phyloP scores from a whole-genome alignment of 2,113 vertebrate species.

The Pungitius pungitius region DNA sequence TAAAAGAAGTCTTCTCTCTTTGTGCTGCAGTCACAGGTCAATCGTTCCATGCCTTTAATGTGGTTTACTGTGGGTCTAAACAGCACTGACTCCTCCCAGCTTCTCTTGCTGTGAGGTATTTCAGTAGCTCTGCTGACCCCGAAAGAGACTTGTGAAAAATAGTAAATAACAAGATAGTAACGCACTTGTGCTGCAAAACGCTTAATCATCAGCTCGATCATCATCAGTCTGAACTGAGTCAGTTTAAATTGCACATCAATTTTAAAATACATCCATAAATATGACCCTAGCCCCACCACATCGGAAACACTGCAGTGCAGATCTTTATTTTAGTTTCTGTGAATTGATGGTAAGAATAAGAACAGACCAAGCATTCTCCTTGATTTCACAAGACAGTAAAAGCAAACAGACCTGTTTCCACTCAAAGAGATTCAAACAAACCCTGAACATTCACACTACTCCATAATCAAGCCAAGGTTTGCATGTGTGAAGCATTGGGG shows the following conservation, averaged over 20 bases:
- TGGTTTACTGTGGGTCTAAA: neutral
- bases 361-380: neutral
- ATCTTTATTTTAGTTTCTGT: neutral
- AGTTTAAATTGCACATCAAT: too few species aligned
- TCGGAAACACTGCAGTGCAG: neutral
- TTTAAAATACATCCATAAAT: too few species aligned
- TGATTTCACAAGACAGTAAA: neutral
- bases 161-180: neutral
- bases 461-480: too few species aligned
- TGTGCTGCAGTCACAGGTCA: constrained; percentile 28
- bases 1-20: constrained; percentile 27
- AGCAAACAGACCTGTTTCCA: neutral
- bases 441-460: neutral
- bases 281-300: neutral
- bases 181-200: neutral
- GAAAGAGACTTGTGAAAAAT: neutral
- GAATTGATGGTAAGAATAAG: neutral
- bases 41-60: neutral
- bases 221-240: neutral
- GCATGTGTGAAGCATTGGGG: neutral
- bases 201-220: neutral
- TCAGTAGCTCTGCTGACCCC: neutral
- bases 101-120: neutral
- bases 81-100: neutral
- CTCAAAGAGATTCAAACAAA: neutral